These are phyloP conservation scores for Gymnodraco acuticeps DNA, from an alignment of 2,797 vertebrate species.

Conservation along the genomic window DNA sequence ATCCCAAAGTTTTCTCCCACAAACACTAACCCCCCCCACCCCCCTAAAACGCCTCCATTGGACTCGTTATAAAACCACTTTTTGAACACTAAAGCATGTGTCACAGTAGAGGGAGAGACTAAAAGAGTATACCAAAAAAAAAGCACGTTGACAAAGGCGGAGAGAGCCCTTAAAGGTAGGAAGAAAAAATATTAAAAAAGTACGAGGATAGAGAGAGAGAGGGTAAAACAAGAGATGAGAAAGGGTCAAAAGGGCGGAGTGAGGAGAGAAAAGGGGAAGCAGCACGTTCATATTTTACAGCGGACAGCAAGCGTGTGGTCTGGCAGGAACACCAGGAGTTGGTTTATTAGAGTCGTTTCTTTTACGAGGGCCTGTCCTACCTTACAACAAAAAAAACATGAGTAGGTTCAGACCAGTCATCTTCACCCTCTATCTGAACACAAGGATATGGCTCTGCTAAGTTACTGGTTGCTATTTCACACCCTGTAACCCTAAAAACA, in stretches of 20 bases:
- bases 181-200: conserved; percentile 27
- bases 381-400: conserved; percentile 5
- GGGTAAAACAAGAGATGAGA: background rate
- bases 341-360: conserved; percentile 66
- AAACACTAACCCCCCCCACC: no score
- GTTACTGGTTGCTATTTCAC: no score
- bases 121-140: no score
- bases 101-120: no score
- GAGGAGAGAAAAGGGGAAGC: conserved; percentile 51
- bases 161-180: conserved; percentile 11
- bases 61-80: no score
- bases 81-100: no score
- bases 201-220: background rate
- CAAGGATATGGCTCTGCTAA: background rate
- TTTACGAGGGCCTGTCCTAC: conserved; percentile 59
- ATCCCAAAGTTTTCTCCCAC: no score
- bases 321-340: conserved; percentile 58
- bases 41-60: no score
- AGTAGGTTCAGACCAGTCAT: conserved; percentile 49
- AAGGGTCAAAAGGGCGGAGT: conserved; percentile 46
- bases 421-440: conserved; percentile 26
- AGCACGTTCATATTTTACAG: conserved; percentile 66
- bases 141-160: no score
- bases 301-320: conserved; percentile 68
- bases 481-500: no score